Conservation (phyloP, 1,140 invertebrate genomes). For the Piezodorus guildinii region DNA sequence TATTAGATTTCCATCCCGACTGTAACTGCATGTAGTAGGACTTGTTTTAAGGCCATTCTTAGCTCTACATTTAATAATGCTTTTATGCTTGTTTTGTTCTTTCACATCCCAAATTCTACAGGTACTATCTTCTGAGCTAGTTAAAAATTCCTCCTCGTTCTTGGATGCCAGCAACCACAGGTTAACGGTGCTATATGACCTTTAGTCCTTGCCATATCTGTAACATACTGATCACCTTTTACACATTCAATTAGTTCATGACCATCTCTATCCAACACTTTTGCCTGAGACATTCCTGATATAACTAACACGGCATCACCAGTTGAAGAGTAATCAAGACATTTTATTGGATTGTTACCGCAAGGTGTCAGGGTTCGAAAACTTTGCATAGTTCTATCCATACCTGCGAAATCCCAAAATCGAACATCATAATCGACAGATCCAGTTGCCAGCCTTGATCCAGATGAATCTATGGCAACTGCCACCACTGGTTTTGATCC, state of each 20-base stretch:
- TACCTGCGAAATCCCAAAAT: constrained; percentile 97
- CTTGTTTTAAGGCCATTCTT: constrained; percentile 78
- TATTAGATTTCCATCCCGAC: constrained; percentile 76
- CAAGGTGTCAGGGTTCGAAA: constrained; percentile 88
- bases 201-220: constrained; percentile 88
- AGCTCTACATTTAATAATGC: constrained; percentile 80
- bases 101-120: constrained; percentile 81
- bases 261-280: constrained; percentile 91
- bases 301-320: constrained; percentile 91
- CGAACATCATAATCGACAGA: constrained; percentile 90
- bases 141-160: constrained; percentile 87
- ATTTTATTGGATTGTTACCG: constrained; percentile 88
- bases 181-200: constrained; percentile 90
- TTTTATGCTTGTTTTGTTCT: constrained; percentile 62
- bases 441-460: constrained; percentile 83
- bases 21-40: constrained; percentile 75
- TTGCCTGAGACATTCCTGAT: constrained; percentile 83
- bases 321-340: constrained; percentile 81
- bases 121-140: constrained; percentile 85
- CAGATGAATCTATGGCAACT: constrained; percentile 80
- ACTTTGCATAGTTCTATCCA: constrained; percentile 81
- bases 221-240: constrained; percentile 93
- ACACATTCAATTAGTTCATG: constrained; percentile 91
- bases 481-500: constrained; percentile 78
- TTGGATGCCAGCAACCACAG: constrained; percentile 87